These are phyloP conservation scores for Euura lappo DNA, from an alignment of 1,140 invertebrate genomes.

Conservation along the genomic window DNA sequence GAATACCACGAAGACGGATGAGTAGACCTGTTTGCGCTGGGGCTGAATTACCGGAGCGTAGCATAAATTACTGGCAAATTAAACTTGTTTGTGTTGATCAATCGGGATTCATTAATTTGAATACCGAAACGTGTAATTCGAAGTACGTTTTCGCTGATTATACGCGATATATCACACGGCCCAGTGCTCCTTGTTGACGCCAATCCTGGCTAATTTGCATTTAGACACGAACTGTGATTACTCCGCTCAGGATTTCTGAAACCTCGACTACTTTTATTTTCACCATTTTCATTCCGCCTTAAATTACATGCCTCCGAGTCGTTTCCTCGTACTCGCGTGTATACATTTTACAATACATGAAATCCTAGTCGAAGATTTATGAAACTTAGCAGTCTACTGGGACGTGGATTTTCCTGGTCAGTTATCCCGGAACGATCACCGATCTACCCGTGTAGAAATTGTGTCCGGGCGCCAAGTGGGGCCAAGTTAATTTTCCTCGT, in stretches of 20 bases:
- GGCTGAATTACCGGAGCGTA: not conserved
- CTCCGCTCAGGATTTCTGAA: constrained; percentile 1
- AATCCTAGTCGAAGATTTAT: no score
- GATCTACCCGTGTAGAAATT: no score
- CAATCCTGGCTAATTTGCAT: constrained; percentile 3
- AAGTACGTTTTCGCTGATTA: constrained; percentile 7
- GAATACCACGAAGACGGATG: no score
- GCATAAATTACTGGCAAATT: not conserved
- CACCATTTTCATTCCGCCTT: not conserved
- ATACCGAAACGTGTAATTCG: not conserved
- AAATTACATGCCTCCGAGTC: not conserved
- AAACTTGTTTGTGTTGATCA: constrained; percentile 1
- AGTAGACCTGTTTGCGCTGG: no score
- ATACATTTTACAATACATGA: no score
- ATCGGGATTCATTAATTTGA: not conserved
- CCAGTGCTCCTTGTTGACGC: not conserved
- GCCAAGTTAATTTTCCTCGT: no score
- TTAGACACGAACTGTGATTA: constrained; percentile 4
- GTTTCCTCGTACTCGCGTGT: no score
- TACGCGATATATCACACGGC: not conserved
- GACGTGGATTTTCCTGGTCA: no score
- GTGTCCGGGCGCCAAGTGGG: no score
- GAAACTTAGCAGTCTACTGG: no score
- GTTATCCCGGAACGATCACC: no score
- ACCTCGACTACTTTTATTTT: not conserved